Percentiles rank a stretch among this genome's conserved stretches.
These are phyloP conservation scores for Lepus timidus DNA, from an alignment of 2,113 vertebrate genomes.

Conservation along the genomic window DNA sequence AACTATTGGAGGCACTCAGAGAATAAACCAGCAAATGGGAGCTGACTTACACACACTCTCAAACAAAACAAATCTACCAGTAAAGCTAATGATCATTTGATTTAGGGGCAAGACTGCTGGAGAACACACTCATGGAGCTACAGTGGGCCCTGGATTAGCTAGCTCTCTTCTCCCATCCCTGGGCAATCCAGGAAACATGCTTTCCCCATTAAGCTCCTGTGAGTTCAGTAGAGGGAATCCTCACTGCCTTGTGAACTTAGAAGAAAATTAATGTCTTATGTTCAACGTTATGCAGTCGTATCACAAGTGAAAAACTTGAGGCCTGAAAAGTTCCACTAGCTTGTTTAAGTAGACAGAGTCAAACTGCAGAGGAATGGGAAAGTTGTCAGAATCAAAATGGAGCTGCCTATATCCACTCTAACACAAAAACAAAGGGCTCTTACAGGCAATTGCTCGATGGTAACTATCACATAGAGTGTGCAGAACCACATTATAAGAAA, in stretches of 20 bases:
- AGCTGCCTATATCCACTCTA: too few species aligned
- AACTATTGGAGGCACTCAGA: too few species aligned
- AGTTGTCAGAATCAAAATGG: too few species aligned
- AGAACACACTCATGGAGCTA: not conserved
- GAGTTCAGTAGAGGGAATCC: not conserved
- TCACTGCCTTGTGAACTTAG: not conserved
- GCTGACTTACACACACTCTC: too few species aligned
- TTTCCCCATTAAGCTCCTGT: not conserved
- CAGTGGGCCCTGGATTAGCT: not conserved
- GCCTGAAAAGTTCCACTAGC: not conserved
- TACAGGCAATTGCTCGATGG: too few species aligned
- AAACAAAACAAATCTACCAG: not conserved
- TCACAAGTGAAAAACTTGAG: not conserved
- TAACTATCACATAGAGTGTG: too few species aligned
- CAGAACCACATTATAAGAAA: too few species aligned
- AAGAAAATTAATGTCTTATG: not conserved
- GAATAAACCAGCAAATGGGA: too few species aligned
- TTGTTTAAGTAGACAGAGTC: not conserved
- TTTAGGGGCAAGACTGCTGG: not conserved
- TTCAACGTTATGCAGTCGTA: not conserved
- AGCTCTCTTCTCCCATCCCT: too few species aligned
- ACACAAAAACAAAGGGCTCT: too few species aligned
- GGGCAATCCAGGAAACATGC: not conserved
- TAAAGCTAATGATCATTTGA: not conserved
- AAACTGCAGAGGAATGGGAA: too few species aligned